phyloP scores from a whole-genome alignment of 2,113 vertebrate genomes.

The Glareola pratincola region DNA sequence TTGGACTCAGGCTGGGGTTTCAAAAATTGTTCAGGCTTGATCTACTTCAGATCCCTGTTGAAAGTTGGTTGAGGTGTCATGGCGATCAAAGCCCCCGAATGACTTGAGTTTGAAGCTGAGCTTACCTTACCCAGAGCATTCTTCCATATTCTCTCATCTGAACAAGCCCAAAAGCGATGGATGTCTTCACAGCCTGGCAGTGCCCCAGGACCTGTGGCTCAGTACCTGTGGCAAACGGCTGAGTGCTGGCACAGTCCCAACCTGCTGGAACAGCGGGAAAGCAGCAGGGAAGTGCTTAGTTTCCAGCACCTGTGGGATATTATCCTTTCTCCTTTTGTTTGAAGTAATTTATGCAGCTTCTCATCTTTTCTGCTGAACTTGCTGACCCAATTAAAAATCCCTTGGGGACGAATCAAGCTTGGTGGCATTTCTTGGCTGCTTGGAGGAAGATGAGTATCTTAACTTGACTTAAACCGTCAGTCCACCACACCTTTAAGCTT shows the following conservation, averaged over 20 bases:
- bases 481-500: background rate
- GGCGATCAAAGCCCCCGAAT: rapidly evolving
- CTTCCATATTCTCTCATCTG: background rate
- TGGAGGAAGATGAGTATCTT: background rate
- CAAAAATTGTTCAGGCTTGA: background rate
- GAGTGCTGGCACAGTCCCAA: background rate
- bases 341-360: background rate
- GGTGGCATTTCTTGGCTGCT: background rate
- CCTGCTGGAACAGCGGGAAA: background rate
- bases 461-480: background rate
- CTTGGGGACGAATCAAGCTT: rapidly evolving
- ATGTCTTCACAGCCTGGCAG: background rate
- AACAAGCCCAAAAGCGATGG: background rate
- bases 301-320: background rate
- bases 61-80: background rate
- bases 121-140: background rate
- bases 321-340: background rate
- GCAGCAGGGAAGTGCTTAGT: background rate
- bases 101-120: background rate
- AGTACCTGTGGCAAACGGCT: background rate
- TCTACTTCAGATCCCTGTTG: background rate
- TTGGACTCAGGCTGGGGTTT: background rate
- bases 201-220: background rate
- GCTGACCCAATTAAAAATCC: background rate
- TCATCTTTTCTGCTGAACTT: background rate